Conservation (phyloP, 2,797 vertebrate species). For the Botia almorhae region DNA sequence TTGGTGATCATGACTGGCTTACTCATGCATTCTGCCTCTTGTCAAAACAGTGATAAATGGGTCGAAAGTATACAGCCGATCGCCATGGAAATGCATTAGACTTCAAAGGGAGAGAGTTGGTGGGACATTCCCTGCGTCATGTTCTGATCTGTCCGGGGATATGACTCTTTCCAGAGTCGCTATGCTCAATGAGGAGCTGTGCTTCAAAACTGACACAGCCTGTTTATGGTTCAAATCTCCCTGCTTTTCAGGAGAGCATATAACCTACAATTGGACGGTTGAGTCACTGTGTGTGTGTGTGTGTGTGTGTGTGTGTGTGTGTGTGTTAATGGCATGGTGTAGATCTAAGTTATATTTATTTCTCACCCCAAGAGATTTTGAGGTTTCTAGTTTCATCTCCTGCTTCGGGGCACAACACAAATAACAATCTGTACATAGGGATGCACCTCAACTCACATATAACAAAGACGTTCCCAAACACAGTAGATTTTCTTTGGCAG, state of each 20-base stretch:
- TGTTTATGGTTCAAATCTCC: constrained; percentile 23
- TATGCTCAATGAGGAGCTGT: constrained; percentile 24
- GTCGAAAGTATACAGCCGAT: constrained; percentile 39
- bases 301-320: background rate
- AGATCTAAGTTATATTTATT: constrained; percentile 21
- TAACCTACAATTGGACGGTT: background rate
- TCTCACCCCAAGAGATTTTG: constrained; percentile 2
- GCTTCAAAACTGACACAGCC: constrained; percentile 25
- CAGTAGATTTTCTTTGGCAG: constrained; percentile 28
- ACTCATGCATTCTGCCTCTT: constrained; percentile 36
- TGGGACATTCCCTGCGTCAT: constrained; percentile 36
- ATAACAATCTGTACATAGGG: constrained; percentile 10
- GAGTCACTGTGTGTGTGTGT: background rate
- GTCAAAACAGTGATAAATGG: constrained; percentile 59
- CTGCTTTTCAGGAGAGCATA: background rate
- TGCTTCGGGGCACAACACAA: constrained; percentile 8
- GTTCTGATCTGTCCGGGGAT: constrained; percentile 34
- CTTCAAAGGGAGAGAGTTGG: constrained; percentile 43
- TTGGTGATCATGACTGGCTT: constrained; percentile 37
- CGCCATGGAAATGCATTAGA: constrained; percentile 29
- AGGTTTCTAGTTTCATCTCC: constrained; percentile 5
- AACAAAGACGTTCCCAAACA: constrained; percentile 12
- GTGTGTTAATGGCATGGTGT: constrained; percentile 13
- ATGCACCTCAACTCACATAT: background rate
- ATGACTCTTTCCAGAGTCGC: constrained; percentile 45